Evolutionary conservation across 2,113 vertebrate species (phyloP).

Genomic region (Gorsachius goisagi): DNA sequence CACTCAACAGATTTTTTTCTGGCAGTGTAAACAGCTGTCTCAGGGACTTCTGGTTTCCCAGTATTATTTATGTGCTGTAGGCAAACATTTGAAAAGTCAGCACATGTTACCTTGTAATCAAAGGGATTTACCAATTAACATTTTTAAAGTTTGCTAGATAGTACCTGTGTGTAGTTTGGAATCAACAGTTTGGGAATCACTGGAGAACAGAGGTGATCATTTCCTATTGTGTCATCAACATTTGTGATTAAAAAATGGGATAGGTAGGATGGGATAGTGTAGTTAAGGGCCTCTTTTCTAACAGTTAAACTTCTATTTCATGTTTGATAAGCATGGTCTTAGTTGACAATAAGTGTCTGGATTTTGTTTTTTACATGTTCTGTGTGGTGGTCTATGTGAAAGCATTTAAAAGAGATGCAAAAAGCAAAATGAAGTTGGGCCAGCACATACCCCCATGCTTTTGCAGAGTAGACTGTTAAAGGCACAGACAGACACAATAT

Average conservation of each 20-base stretch:
- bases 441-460: neutral
- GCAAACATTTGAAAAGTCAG: neutral
- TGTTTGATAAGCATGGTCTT: neutral
- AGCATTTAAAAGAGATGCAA: neutral
- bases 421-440: neutral
- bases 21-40: neutral
- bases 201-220: neutral
- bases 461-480: neutral
- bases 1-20: neutral
- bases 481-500: neutral
- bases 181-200: neutral
- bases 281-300: neutral
- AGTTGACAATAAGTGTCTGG: neutral
- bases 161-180: neutral
- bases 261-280: neutral
- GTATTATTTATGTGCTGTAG: neutral
- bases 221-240: neutral
- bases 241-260: neutral
- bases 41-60: neutral
- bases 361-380: neutral
- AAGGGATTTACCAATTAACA: neutral
- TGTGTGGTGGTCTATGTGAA: neutral
- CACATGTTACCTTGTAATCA: neutral
- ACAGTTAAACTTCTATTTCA: neutral
- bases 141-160: neutral